A percentile compares a stretch with the other conserved stretches of the same genome.
Evolutionary conservation across 2,888 invertebrate genomes (phyloP).

Genomic region (Galerucella nymphaeae): DNA sequence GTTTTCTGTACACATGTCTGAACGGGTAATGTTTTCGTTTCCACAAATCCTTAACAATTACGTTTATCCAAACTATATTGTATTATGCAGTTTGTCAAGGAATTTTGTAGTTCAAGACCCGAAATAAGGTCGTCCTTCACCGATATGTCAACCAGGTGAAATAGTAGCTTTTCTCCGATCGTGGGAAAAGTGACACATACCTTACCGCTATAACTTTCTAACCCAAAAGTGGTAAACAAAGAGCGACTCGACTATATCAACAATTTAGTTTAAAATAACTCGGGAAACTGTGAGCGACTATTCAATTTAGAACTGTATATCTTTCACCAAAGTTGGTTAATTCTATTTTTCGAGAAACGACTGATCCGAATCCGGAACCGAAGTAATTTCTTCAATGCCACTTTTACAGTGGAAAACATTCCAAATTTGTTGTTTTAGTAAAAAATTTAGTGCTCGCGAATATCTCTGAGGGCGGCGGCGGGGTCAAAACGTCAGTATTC

Average conservation of each 20-base stretch:
- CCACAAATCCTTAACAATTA: slow-evolving; percentile 2
- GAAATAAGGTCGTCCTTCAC: no score
- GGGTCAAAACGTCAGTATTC: background rate
- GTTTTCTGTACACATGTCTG: background rate
- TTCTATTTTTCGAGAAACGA: slow-evolving; percentile 1
- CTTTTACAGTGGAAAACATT: slow-evolving; percentile 4
- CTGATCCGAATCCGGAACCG: slow-evolving; percentile 5
- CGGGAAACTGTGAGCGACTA: background rate
- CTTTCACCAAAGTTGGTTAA: background rate
- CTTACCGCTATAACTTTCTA: no score
- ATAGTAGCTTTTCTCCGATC: no score
- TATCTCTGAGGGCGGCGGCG: background rate
- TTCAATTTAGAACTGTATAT: background rate
- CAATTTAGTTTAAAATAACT: no score
- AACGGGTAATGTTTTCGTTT: slow-evolving; percentile 1
- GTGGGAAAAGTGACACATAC: no score
- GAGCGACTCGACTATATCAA: no score
- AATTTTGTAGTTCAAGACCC: no score
- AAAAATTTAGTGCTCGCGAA: slow-evolving; percentile 8
- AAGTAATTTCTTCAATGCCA: slow-evolving; percentile 6
- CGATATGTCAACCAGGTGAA: no score
- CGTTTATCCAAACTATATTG: background rate
- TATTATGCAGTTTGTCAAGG: background rate
- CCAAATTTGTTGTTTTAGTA: slow-evolving; percentile 14
- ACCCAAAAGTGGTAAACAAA: no score